Conservation (phyloP, 2,888 invertebrate genomes). For the Coleophora flavipennella region DNA sequence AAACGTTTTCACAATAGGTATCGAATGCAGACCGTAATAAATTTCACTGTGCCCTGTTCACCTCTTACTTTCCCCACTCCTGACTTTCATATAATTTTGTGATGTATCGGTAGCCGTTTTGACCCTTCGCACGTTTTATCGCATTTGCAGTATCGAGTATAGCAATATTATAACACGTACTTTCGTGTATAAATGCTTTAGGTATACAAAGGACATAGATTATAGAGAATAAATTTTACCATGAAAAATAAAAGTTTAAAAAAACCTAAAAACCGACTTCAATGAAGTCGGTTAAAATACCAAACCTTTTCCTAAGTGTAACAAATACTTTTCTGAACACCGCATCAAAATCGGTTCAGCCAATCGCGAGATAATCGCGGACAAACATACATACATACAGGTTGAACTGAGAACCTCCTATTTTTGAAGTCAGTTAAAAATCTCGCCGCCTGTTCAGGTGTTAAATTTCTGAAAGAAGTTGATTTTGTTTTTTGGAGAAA, state of each 20-base stretch:
- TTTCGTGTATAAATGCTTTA: constrained; percentile 30
- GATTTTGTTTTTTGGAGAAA: no score
- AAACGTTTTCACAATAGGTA: constrained; percentile 59
- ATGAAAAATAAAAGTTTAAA: constrained; percentile 28
- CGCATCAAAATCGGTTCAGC: no score
- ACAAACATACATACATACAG: no score
- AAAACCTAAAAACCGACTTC: no score
- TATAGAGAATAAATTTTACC: constrained; percentile 36
- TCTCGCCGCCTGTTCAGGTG: neutral
- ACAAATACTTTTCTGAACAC: no score
- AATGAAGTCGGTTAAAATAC: no score
- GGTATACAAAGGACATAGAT: constrained; percentile 38
- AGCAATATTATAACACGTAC: constrained; percentile 22
- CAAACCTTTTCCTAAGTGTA: no score
- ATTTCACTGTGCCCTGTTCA: constrained; percentile 52
- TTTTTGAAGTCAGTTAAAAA: no score
- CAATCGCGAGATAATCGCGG: no score
- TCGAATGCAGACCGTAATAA: constrained; percentile 68
- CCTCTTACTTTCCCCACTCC: constrained; percentile 64
- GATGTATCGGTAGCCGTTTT: constrained; percentile 64
- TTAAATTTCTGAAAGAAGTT: no score
- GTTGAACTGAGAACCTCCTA: no score
- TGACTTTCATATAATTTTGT: constrained; percentile 73
- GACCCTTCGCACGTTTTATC: constrained; percentile 69
- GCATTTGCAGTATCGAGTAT: constrained; percentile 31